Evolutionary conservation across 1,140 invertebrate genomes (phyloP).

Genomic region (Ooceraea biroi): DNA sequence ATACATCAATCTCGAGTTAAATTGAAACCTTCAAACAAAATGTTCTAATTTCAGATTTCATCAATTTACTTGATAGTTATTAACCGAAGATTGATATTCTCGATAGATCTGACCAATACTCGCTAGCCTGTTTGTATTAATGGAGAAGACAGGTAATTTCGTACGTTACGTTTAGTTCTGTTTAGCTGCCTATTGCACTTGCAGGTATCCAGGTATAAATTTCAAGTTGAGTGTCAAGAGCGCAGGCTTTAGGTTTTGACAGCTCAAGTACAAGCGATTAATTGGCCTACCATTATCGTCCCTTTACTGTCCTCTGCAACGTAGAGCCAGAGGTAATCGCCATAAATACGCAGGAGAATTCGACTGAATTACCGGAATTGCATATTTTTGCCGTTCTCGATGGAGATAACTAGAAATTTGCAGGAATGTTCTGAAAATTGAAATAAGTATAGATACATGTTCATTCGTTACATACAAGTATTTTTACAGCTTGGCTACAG

Average conservation of each 20-base stretch:
- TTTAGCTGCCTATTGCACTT: not conserved
- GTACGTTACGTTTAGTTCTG: too few species aligned
- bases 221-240: constrained; percentile 3
- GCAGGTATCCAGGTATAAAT: constrained; percentile 9
- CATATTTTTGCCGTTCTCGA: not conserved
- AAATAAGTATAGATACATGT: not conserved
- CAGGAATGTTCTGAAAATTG: not conserved
- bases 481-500: too few species aligned
- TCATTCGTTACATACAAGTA: not conserved
- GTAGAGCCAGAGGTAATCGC: not conserved
- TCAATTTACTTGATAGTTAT: constrained; percentile 9
- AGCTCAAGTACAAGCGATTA: constrained; percentile 52
- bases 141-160: too few species aligned
- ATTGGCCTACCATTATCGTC: constrained; percentile 41
- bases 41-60: not conserved
- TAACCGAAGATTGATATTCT: not conserved
- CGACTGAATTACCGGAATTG: not conserved
- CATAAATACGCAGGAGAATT: constrained; percentile 56
- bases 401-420: not conserved
- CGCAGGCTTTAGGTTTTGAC: constrained; percentile 28
- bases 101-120: not conserved
- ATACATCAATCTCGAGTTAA: constrained; percentile 1
- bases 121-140: not conserved
- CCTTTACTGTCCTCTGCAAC: constrained; percentile 43
- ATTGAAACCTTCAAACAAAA: not conserved